These are phyloP conservation scores for Holothuria scabra DNA, from an alignment of 53 echinoderm and acorn worm species.

Conservation along the genomic window DNA sequence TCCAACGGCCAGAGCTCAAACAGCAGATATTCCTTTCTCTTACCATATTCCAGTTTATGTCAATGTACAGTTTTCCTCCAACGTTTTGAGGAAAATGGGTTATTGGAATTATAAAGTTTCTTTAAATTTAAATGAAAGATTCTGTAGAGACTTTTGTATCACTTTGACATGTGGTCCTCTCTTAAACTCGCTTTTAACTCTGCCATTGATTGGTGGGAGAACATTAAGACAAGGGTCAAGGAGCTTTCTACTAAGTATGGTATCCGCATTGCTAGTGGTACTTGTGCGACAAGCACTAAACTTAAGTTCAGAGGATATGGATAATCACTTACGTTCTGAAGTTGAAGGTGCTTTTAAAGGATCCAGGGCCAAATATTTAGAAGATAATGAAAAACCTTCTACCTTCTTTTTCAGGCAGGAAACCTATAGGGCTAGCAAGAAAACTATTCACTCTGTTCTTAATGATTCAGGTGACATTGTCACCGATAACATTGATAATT, in stretches of 20 bases:
- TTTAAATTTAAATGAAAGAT: background rate
- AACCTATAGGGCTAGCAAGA: background rate
- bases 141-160: background rate
- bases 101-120: too few species aligned
- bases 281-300: background rate
- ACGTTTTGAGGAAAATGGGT: too few species aligned
- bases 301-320: background rate
- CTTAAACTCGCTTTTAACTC: background rate
- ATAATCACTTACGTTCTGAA: background rate
- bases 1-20: too few species aligned
- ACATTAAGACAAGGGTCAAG: background rate
- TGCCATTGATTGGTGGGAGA: background rate
- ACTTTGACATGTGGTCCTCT: background rate
- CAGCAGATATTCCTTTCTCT: too few species aligned
- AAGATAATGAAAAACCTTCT: background rate
- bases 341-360: background rate
- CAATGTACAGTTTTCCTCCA: too few species aligned
- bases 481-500: background rate
- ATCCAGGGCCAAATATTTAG: background rate
- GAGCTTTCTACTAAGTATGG: background rate
- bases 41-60: too few species aligned
- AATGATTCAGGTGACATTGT: constrained; percentile 23
- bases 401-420: constrained; percentile 8
- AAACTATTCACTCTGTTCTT: background rate
- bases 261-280: background rate